A percentile compares a stretch with the other conserved stretches of the same genome.
Conservation (phyloP, 53 echinoderm and acorn worm species). For the Echinometra lucunter region DNA sequence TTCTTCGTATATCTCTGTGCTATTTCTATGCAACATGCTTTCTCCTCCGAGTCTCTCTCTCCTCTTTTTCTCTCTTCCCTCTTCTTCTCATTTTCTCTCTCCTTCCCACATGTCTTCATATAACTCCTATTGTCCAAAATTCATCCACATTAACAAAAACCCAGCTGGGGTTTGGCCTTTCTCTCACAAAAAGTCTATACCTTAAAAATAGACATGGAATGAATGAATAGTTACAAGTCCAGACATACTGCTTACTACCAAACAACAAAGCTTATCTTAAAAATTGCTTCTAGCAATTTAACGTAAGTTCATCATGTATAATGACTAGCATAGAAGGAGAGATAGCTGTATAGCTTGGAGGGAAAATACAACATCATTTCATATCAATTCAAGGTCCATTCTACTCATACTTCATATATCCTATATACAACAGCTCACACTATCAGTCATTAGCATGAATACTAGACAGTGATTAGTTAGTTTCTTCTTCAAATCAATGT, state of each 20-base stretch:
- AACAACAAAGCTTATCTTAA: neutral
- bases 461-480: conserved; percentile 12
- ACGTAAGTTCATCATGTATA: neutral
- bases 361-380: neutral
- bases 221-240: neutral
- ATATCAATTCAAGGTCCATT: neutral
- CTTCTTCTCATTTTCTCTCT: neutral
- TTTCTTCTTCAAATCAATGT: conserved; percentile 12
- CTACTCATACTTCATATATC: neutral
- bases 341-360: neutral
- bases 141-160: conserved; percentile 50
- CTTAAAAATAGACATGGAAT: neutral
- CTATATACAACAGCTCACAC: neutral
- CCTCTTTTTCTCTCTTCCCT: neutral
- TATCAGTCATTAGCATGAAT: conserved; percentile 3
- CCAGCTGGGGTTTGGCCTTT: conserved; percentile 59
- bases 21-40: neutral
- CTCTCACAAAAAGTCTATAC: neutral
- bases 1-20: neutral
- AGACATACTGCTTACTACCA: neutral
- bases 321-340: neutral
- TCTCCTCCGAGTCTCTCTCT: neutral
- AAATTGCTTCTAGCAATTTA: neutral
- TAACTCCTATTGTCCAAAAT: conserved; percentile 52
- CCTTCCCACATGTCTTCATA: conserved; percentile 24